Evolutionary conservation across 2,113 vertebrate species (phyloP), one percentile per base, ranked within the genome.

Genomic region (Phylloscopus whistleri): DNA sequence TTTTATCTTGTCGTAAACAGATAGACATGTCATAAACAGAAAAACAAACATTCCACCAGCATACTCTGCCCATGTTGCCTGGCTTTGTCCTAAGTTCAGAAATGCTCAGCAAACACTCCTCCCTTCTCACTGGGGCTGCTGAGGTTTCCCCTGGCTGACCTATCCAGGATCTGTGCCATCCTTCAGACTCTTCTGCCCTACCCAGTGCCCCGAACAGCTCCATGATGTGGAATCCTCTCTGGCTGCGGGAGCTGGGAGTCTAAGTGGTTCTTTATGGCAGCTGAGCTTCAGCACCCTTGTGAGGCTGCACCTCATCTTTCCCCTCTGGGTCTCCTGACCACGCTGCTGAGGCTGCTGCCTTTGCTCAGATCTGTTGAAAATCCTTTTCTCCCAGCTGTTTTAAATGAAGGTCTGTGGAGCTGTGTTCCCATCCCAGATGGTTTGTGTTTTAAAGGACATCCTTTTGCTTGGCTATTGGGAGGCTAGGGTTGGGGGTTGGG

Each of bases 221-320:
- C 18, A 13, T n/a, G 58, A 63, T 0, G 0, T 37, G 53, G 60
- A 31, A 0, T 0, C 17, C 44, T 64, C 31, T 56, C 30, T 82
- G 35, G 26, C 37, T 58, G n/a, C 28, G 41, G 41, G 30, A 48
- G 11, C 53, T 21, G 63, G 49, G 49, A 85, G 22, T 20, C 12
- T 60, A 2, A 35, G 4, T 59, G 56, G 22, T 74, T 20, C 24
- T 75, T 75, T 17, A 27, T 3, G 1, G 44, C 62, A 89, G 49
- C 58, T 39, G 13, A 75, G 16, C 37, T 37, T 52, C 1, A 21
- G 74, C 0, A 1, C 41, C n/a, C 33, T n/a, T 23, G 10, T 39
- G 52, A 78, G 39, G 22, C 59, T 15, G 49, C 8, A 28, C 62
- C 60, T 75, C 4, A 1, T 55, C 44, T 48, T 76, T 73, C 55